A percentile compares a stretch with the other conserved stretches of the same genome.
Conservation (phyloP, 1,140 invertebrate genomes). For the Trypoxylus dichotomus region DNA sequence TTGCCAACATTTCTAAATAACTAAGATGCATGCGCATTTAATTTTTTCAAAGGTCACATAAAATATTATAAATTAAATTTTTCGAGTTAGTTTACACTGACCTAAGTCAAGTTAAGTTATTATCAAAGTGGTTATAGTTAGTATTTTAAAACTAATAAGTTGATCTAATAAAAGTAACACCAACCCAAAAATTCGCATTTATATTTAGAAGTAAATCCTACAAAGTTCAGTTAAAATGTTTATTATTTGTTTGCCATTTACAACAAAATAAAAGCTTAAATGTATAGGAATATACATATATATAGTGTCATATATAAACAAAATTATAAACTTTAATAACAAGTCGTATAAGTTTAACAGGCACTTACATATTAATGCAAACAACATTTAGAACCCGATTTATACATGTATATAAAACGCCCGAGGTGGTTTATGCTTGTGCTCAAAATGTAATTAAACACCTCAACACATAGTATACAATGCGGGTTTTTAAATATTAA, state of each 20-base stretch:
- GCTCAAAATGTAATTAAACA: neutral
- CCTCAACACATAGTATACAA: neutral
- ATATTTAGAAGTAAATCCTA: neutral
- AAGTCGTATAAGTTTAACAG: constrained; percentile 19
- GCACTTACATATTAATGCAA: constrained; percentile 24
- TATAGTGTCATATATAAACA: constrained; percentile 18
- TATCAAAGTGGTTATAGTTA: too few relatives aligned
- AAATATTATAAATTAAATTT: too few relatives aligned
- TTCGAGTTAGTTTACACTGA: too few relatives aligned
- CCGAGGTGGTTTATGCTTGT: neutral
- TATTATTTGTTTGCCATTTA: constrained; percentile 19
- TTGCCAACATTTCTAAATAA: too few relatives aligned
- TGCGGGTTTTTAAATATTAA: constrained; percentile 11
- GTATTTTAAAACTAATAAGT: too few relatives aligned
- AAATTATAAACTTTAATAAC: constrained; percentile 20
- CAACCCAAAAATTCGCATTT: too few relatives aligned
- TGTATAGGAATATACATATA: constrained; percentile 21
- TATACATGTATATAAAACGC: neutral
- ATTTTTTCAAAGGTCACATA: too few relatives aligned
- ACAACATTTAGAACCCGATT: constrained; percentile 13
- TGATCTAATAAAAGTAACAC: too few relatives aligned
- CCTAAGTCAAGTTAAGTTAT: too few relatives aligned
- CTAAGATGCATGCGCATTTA: too few relatives aligned
- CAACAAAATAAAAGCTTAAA: constrained; percentile 26
- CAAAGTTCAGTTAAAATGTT: constrained; percentile 15